Evolutionary conservation across 2,888 invertebrate genomes (phyloP), one percentile per base, ranked within the genome.

Genomic region (Lasioglossum lativentre): DNA sequence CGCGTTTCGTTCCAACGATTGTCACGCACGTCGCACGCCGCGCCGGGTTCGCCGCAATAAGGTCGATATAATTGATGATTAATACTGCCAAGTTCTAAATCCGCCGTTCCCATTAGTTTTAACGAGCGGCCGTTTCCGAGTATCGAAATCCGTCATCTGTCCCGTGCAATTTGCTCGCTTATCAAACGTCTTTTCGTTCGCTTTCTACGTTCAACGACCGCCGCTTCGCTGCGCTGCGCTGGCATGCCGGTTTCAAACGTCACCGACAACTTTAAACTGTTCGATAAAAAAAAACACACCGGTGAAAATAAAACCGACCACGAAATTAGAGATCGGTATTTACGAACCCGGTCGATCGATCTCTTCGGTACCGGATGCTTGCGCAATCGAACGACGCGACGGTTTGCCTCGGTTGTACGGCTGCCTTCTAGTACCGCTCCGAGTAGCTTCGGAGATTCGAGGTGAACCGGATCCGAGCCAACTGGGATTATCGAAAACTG

Each of bases 31-130:
- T 89, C 86, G 82, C 79, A 80, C 82, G 82, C 27, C 78, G 76
- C 81, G 82, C 27, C 78, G 76, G 34, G 66, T 59, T 47, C 59
- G 70, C 73, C 74, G 82, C 80, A 88, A 89, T 88, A 83, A 88
- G 88, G 86, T 89, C 88, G 86, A 89, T 89, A 88, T 89, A 89
- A 89, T 89, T 86, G 88, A 88, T 86, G 86, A 89, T 88, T 86
- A 84, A 85, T 88, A 89, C 80, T 89, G 88, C 88, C 88, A 89
- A 89, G 88, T 86, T 89, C 88, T 89, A 89, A 88, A 85, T 89
- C 77, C 84, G 88, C 80, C 74, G 63, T 78, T 75, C 76, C 88
- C 86, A 86, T 88, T 88, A 88, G 86, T 83, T 88, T 80, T 88
- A 86, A 88, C 86, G 84, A 86, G 86, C 88, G 56, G 34, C 86